Evolutionary conservation across 2,888 invertebrate species (phyloP), one percentile per base, ranked within the genome.

Genomic region (Orthosia gracilis): DNA sequence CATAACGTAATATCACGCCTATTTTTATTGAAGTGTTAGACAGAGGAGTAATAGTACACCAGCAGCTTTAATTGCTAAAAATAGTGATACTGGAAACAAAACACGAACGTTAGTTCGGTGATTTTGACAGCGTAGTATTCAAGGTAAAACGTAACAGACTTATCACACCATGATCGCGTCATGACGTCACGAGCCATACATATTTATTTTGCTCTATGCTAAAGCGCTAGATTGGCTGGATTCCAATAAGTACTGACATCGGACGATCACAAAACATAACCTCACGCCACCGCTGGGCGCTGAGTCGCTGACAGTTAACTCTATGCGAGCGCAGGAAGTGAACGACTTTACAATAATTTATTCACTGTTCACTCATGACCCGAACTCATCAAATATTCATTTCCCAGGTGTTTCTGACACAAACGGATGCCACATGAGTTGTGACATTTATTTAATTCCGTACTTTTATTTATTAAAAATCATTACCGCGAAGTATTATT

Each of bases 211-310:
- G 3, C 57, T 23, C 13, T 18, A 1, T 49, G 15, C 3, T 72
- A 15, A 68, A 89, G 89, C 91, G 89, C 87, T 89, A n/a, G 5
- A 80, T 87, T 81, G 80, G 91, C 91, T 92, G 61, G 15, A 87
- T 73, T 69, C 23, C 66, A 13, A 26, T 1, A 13, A 18, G 59
- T 65, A 72, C 47, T 9, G 49, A 79, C 62, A 79, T 90, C 89
- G 87, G 87, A 89, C 83, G 89, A 90, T 88, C 50, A 62, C n/a
- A 67, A 66, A 82, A 86, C 68, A 87, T 91, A 91, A 92, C 90
- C 90, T 90, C 85, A 78, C 82, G 57, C 49, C 57, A 84, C 45
- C 47, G 17, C 54, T n/a, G n/a, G n/a, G n/a, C n/a, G n/a, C n/a
- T n/a, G n/a, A n/a, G n/a, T n/a, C n/a, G n/a, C n/a, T 54, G 69